Percentiles rank a stretch among this genome's conserved stretches.
Evolutionary conservation across 2,888 invertebrate species (phyloP).

Genomic region (Caenorhabditis doughertyi): DNA sequence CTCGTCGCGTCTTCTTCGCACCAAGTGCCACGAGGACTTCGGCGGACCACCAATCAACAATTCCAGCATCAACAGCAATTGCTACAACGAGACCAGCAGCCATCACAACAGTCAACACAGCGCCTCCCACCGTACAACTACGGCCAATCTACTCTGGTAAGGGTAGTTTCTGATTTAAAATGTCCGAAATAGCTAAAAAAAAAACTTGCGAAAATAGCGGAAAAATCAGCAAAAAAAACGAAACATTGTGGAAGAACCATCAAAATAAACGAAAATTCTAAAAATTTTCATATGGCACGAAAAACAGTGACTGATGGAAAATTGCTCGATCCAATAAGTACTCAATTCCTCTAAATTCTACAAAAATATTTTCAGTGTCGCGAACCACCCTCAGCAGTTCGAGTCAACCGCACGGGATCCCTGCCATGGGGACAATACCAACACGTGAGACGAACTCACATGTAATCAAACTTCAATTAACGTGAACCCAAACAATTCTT

Average conservation of each 20-base stretch:
- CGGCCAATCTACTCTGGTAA: constrained; percentile 66
- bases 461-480: constrained; percentile 64
- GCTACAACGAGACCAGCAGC: constrained; percentile 27
- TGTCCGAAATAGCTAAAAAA: no score
- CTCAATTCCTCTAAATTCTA: no score
- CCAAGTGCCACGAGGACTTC: constrained; percentile 42
- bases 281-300: no score
- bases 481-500: constrained; percentile 4
- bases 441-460: constrained; percentile 66
- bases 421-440: constrained; percentile 70
- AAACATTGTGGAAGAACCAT: no score
- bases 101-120: constrained; percentile 28
- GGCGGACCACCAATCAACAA: constrained; percentile 52
- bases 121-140: constrained; percentile 54
- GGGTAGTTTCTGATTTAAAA: neutral
- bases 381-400: constrained; percentile 58
- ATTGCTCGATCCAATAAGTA: no score
- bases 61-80: constrained; percentile 17
- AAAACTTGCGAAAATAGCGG: no score
- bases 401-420: constrained; percentile 69
- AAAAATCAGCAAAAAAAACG: no score
- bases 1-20: constrained; percentile 51
- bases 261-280: no score
- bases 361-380: constrained; percentile 52
- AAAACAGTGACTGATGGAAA: no score